Evolutionary conservation across 2,888 invertebrate species (phyloP), one percentile per base, ranked within the genome.

Genomic region (Mellilla xanthometata): DNA sequence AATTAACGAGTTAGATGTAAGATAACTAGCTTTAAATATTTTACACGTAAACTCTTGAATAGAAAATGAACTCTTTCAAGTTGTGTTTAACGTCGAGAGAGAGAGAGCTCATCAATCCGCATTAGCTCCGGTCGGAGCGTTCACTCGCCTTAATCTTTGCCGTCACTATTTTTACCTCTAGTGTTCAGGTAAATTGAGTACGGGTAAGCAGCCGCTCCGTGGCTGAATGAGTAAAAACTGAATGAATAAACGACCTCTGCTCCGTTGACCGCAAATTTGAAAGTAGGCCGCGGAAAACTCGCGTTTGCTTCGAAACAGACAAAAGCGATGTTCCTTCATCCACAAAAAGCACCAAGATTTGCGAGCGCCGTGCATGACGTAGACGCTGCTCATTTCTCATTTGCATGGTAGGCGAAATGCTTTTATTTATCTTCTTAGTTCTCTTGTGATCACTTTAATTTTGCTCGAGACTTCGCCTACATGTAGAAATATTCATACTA

Each of bases 251-350:
- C 64, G 74, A 68, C 69, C 67, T 67, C 70, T 76, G 71, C 58
- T 55, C 60, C 49, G 62, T 46, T 71, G 70, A 72, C 72, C 76
- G 74, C 71, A 61, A 68, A 62, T 70, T 66, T 56, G 67, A 75
- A 83, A 80, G 71, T 81, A 69, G 81, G 76, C 68, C 79, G 70
- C 65, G 60, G 43, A 26, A 57, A 51, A 55, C 45, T 62, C 65
- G 54, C 56, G 49, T 53, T 57, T 60, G 53, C 57, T 46, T 39
- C 36, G 49, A 52, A 62, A 60, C 55, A 52, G 46, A 35, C 49
- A 39, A 45, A 55, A 35, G 31, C 45, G 32, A 38, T 9, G 38
- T 44, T 54, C 52, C 52, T 40, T 43, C 34, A 36, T 51, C 51
- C 50, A 43, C 39, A 49, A 59, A 60, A 63, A 61, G 54, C 50